Percentiles rank a stretch among this genome's conserved stretches.
phyloP scores from a whole-genome alignment of 2,888 invertebrate species.

The Cartodere bifasciata region DNA sequence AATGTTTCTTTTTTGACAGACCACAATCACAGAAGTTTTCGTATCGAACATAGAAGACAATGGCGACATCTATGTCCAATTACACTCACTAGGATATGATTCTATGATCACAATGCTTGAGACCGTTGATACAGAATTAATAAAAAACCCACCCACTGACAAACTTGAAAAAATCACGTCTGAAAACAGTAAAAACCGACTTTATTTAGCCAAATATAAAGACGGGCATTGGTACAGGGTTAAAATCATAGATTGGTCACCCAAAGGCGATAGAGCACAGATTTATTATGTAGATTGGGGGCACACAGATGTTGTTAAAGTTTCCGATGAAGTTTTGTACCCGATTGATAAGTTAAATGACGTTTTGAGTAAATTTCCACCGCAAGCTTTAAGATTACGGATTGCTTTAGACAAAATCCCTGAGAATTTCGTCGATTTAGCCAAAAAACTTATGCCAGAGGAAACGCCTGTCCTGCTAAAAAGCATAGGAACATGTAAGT shows the following conservation, averaged over 20 bases:
- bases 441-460: slow-evolving; percentile 38
- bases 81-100: slow-evolving; percentile 28
- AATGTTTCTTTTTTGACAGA: slow-evolving; percentile 20
- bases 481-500: slow-evolving; percentile 25
- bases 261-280: slow-evolving; percentile 32
- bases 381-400: slow-evolving; percentile 32
- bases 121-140: slow-evolving; percentile 21
- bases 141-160: slow-evolving; percentile 14
- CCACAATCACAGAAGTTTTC: slow-evolving; percentile 28
- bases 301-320: slow-evolving; percentile 32
- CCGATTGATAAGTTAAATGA: slow-evolving; percentile 36
- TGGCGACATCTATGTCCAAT: slow-evolving; percentile 36
- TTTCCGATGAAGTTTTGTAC: slow-evolving; percentile 31
- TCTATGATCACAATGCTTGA: slow-evolving; percentile 25
- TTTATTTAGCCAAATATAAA: slow-evolving; percentile 38
- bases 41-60: slow-evolving; percentile 32
- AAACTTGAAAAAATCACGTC: slow-evolving; percentile 9
- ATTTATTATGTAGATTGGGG: slow-evolving; percentile 45
- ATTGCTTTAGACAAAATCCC: slow-evolving; percentile 27
- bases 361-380: slow-evolving; percentile 32
- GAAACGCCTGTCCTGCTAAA: slow-evolving; percentile 46
- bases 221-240: slow-evolving; percentile 38
- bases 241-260: slow-evolving; percentile 33
- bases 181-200: slow-evolving; percentile 25
- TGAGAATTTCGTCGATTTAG: slow-evolving; percentile 27